Conservation (phyloP, 2,888 invertebrate species). For the Eremobia ochroleuca region DNA sequence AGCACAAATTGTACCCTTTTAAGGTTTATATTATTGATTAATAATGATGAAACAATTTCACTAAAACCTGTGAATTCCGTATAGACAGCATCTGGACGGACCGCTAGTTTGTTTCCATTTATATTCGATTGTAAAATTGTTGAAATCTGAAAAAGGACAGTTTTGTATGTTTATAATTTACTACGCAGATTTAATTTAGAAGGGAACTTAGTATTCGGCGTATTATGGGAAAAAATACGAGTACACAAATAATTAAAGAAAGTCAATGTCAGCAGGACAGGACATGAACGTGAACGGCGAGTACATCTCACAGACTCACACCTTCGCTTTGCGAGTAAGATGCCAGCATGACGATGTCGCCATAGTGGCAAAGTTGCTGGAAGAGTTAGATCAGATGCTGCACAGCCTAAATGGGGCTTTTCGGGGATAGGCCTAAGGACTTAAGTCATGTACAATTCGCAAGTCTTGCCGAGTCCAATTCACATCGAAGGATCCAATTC, state of each 20-base stretch:
- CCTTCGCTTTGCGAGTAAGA: background rate
- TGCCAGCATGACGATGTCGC: background rate
- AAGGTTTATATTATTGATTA: conserved; percentile 28
- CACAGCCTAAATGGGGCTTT: too few species aligned
- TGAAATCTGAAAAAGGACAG: conserved; percentile 41
- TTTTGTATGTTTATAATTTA: background rate
- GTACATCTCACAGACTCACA: too few species aligned
- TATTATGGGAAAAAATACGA: background rate
- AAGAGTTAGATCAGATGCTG: background rate
- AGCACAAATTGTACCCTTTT: conserved; percentile 34
- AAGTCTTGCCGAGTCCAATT: background rate
- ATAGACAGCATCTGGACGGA: conserved; percentile 70
- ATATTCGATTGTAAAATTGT: conserved; percentile 15
- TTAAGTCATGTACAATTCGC: background rate
- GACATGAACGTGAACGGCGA: background rate
- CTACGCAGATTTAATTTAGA: background rate
- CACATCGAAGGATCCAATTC: too few species aligned
- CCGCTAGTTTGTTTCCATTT: conserved; percentile 40
- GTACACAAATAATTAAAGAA: background rate
- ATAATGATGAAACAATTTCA: conserved; percentile 21
- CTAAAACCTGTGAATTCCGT: conserved; percentile 38
- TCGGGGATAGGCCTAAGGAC: background rate
- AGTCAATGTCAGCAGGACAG: background rate
- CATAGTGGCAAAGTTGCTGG: background rate
- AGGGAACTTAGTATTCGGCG: background rate